phyloP scores from a whole-genome alignment of 2,113 vertebrate genomes.

The Tretioscincus oriximinensis region DNA sequence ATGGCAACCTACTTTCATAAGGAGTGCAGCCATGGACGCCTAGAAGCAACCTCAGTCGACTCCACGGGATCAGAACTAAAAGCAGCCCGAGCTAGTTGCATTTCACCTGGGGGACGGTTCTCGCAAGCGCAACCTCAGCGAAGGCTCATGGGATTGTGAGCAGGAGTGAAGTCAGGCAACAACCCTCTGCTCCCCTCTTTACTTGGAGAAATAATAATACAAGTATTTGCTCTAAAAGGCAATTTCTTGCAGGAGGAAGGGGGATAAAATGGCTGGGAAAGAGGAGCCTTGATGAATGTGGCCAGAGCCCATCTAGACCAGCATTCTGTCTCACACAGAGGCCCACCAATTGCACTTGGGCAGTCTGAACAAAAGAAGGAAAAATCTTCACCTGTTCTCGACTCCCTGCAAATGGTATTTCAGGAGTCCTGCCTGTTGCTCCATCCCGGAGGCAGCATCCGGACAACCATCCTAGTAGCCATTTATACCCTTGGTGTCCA shows the following conservation, averaged over 20 bases:
- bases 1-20: constrained; percentile 12
- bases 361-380: no score
- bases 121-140: not conserved
- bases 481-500: no score
- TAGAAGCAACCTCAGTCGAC: not conserved
- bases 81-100: not conserved
- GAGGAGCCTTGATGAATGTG: no score
- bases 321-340: no score
- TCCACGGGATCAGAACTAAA: not conserved
- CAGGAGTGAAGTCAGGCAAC: fast-evolving
- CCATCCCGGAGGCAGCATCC: no score
- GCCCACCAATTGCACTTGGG: no score
- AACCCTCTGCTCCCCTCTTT: not conserved
- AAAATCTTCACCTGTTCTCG: no score
- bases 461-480: no score
- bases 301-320: no score
- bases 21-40: not conserved
- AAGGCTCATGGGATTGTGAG: fast-evolving
- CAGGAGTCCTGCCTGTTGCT: no score
- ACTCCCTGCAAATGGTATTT: no score
- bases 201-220: not conserved
- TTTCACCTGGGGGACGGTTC: not conserved
- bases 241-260: not conserved
- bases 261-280: no score
- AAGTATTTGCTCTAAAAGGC: not conserved